These are phyloP conservation scores for Lagorchestes hirsutus DNA, from an alignment of 2,797 vertebrate species.

Conservation along the genomic window DNA sequence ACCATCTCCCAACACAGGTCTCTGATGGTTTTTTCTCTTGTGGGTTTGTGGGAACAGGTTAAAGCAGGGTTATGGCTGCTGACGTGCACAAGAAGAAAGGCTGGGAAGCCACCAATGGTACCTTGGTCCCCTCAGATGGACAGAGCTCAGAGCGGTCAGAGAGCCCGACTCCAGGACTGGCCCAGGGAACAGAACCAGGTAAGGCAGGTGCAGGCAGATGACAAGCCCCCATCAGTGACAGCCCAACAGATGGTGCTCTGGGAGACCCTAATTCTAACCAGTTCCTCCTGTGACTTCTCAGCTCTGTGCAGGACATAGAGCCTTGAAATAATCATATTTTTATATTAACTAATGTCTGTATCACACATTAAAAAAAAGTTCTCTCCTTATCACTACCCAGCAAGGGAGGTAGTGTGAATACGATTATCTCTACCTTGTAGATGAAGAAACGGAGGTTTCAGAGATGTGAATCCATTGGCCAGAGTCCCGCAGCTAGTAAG, in stretches of 20 bases:
- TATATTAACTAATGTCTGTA: neutral
- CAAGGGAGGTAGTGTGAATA: neutral
- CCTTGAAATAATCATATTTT: neutral
- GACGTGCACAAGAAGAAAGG: slow-evolving; percentile 87
- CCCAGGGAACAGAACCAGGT: slow-evolving; percentile 97
- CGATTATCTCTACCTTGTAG: neutral
- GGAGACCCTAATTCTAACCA: neutral
- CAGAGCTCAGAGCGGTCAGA: slow-evolving; percentile 90
- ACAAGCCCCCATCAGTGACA: neutral
- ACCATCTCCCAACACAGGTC: neutral
- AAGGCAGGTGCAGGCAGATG: slow-evolving; percentile 40
- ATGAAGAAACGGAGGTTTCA: neutral
- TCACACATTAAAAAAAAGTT: neutral
- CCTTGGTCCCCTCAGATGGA: slow-evolving; percentile 87
- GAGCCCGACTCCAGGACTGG: slow-evolving; percentile 94
- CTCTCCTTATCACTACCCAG: neutral
- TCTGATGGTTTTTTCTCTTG: slow-evolving; percentile 5
- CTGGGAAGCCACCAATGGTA: slow-evolving; percentile 87
- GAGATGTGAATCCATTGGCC: neutral
- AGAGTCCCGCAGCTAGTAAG: neutral
- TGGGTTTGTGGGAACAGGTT: slow-evolving; percentile 72
- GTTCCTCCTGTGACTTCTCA: neutral
- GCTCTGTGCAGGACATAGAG: neutral
- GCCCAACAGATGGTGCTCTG: neutral
- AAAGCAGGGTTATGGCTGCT: slow-evolving; percentile 88